Base-by-base conservation (phyloP, 2,113 vertebrate genomes). In the Cranoglanis bouderius region DNA sequence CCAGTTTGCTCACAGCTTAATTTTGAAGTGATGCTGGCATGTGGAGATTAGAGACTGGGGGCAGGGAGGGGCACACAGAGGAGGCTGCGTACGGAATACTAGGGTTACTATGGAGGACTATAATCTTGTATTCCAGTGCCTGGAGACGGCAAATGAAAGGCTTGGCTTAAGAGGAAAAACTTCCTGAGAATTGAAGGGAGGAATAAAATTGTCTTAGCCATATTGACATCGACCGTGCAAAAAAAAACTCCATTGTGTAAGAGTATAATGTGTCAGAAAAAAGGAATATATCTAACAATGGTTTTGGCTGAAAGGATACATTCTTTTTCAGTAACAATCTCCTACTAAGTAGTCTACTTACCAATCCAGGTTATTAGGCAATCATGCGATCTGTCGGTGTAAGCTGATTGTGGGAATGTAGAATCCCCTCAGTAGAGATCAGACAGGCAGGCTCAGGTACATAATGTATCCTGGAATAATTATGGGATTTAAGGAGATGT, bases 381-480 rank as follows among this genome's bases (percentile, higher is more conserved):
- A 94, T 95, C 94, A 92, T 72, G 90, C 89, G 88, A 95, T 95
- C 93, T 95, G 94, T 94, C 93, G 91, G 80, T 83, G 82, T 95
- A 95, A 95, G 94, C 94, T 95, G 93, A 94, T 94, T 95, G 94
- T 94, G 89, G 88, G 93, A 93, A 92, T 90, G 89, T 91, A 87
- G 90, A 95, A 95, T 95, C 94, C 94, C 93, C 84, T 94, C 92
- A 89, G 89, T 92, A 91, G 90, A 91, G 92, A 94, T 93, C 93
- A 94, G 93, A 94, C 94, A 92, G 94, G 90, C 90, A 90, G 91
- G 92, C 91, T 92, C 94, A 95, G 93, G 95, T 95, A 95, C 93
- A 95, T 92, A 93, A 94, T 95, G 92, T 93, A 93, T 94, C 94
- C 93, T 90, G 90, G 92, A 94, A 94, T 95, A 95, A 96, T 95